A percentile compares a stretch with the other conserved stretches of the same genome.
phyloP scores from a whole-genome alignment of 2,888 invertebrate genomes.

The Diogma glabrata region DNA sequence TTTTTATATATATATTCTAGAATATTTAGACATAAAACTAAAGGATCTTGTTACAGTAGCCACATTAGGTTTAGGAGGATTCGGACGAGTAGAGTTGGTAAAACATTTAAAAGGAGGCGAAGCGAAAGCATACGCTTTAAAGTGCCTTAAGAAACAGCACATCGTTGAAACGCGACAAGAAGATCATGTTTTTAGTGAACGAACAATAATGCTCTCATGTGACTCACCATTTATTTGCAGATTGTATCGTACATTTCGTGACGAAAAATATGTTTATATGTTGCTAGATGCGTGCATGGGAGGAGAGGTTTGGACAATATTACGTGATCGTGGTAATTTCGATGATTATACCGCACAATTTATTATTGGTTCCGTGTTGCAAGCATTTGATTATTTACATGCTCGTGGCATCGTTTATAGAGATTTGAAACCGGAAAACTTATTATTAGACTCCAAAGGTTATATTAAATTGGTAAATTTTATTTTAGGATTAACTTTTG shows the following conservation, averaged over 20 bases:
- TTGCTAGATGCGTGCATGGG: slow-evolving; percentile 89
- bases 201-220: slow-evolving; percentile 68
- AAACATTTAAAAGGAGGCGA: slow-evolving; percentile 42
- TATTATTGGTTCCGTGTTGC: slow-evolving; percentile 83
- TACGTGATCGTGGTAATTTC: slow-evolving; percentile 75
- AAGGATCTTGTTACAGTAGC: slow-evolving; percentile 69
- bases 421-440: slow-evolving; percentile 90
- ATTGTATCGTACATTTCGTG: slow-evolving; percentile 79
- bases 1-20: slow-evolving; percentile 34
- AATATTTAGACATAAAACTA: slow-evolving; percentile 57
- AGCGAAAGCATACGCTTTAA: slow-evolving; percentile 60
- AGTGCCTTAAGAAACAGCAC: slow-evolving; percentile 80
- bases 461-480: slow-evolving; percentile 72
- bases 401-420: slow-evolving; percentile 71
- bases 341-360: slow-evolving; percentile 75
- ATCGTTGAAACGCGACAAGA: slow-evolving; percentile 83
- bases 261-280: slow-evolving; percentile 86
- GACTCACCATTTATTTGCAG: slow-evolving; percentile 43
- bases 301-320: slow-evolving; percentile 87
- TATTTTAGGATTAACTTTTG: too few species aligned
- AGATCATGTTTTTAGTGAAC: slow-evolving; percentile 80
- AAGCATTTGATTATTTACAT: slow-evolving; percentile 87
- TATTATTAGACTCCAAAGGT: slow-evolving; percentile 73
- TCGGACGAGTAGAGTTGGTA: slow-evolving; percentile 77
- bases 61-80: slow-evolving; percentile 87